A percentile compares a stretch with the other conserved stretches of the same genome.
Evolutionary conservation across 2,113 vertebrate species (phyloP).

Genomic region (Sander vitreus): DNA sequence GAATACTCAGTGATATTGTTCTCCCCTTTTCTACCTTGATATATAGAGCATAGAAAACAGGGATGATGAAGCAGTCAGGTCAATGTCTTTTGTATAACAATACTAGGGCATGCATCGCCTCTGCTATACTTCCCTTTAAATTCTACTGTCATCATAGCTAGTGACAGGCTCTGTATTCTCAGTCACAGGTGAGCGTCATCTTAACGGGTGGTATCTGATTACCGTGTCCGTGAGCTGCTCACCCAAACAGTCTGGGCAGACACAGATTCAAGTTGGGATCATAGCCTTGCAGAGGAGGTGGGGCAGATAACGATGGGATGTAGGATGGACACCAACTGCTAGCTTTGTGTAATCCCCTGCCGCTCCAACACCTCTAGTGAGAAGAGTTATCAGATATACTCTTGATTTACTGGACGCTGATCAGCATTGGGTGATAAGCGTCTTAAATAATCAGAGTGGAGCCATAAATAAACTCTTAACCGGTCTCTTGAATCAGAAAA

Average conservation of each 20-base stretch:
- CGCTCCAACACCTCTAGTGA: constrained; percentile 16
- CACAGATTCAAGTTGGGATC: constrained; percentile 36
- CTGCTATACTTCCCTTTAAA: background rate
- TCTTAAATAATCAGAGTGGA: constrained; percentile 37
- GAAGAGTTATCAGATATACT: constrained; percentile 15
- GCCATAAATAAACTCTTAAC: constrained; percentile 39
- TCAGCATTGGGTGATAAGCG: constrained; percentile 24
- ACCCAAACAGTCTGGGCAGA: constrained; percentile 6
- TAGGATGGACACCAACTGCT: constrained; percentile 24
- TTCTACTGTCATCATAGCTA: background rate
- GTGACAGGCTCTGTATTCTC: background rate
- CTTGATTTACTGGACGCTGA: constrained; percentile 39
- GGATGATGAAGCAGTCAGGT: background rate
- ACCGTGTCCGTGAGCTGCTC: background rate
- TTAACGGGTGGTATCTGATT: background rate
- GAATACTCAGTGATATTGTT: constrained; percentile 7
- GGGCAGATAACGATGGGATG: background rate
- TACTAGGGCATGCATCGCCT: background rate
- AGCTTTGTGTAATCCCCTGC: constrained; percentile 23
- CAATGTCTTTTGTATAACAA: background rate
- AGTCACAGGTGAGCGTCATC: constrained; percentile 7
- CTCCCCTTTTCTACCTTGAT: constrained; percentile 9
- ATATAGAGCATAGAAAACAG: background rate
- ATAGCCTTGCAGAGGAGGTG: constrained; percentile 1
- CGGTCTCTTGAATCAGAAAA: constrained; percentile 41